phyloP scores from a whole-genome alignment of 1,140 invertebrate species.

The Galleria mellonella region DNA sequence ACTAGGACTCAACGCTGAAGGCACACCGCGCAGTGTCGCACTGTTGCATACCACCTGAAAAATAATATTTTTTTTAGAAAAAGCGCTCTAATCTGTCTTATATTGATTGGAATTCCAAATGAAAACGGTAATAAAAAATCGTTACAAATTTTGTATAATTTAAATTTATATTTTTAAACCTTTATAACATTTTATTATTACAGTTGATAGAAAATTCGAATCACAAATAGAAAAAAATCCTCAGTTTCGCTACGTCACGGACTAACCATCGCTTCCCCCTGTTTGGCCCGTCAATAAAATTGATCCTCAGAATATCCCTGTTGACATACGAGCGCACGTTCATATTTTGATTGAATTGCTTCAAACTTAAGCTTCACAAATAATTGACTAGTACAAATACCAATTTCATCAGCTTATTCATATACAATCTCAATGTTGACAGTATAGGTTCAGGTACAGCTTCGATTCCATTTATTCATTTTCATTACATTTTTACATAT shows the following conservation, averaged over 20 bases:
- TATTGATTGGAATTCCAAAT: no score
- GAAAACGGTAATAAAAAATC: no score
- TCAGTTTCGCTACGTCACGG: conserved; percentile 27
- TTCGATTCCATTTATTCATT: no score
- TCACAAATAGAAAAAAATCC: conserved; percentile 5
- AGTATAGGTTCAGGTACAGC: no score
- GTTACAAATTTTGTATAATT: no score
- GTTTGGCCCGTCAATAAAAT: conserved; percentile 55
- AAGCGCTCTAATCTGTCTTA: conserved; percentile 6
- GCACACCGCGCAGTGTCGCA: conserved; percentile 84
- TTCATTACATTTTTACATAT: no score
- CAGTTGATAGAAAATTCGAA: no score
- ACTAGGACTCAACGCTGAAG: conserved; percentile 80
- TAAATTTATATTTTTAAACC: no score
- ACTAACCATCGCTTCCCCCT: conserved; percentile 24
- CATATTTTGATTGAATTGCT: conserved; percentile 62
- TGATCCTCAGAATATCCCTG: conserved; percentile 47
- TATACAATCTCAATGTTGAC: conserved; percentile 12
- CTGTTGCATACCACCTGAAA: conserved; percentile 89
- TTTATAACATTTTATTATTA: no score
- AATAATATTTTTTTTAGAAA: conserved; percentile 7
- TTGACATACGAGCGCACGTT: conserved; percentile 21
- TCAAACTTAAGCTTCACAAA: conserved; percentile 51
- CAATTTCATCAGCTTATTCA: conserved; percentile 23
- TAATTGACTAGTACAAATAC: conserved; percentile 42